phyloP scores from a whole-genome alignment of 2,113 vertebrate species.

The Lagopus muta region DNA sequence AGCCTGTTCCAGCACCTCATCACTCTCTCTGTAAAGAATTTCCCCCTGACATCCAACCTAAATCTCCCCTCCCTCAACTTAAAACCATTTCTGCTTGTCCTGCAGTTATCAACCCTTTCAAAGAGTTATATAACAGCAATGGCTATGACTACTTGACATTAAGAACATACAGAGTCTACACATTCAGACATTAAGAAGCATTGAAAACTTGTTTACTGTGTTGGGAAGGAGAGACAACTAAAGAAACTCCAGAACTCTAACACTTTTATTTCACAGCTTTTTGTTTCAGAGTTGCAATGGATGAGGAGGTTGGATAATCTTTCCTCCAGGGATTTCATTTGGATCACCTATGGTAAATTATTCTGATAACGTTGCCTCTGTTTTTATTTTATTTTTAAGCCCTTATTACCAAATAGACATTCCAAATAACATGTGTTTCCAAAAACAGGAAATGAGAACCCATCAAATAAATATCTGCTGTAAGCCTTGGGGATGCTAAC shows the following conservation, averaged over 20 bases:
- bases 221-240: background rate
- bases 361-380: conserved; percentile 27
- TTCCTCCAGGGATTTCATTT: background rate
- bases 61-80: no score
- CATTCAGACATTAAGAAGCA: background rate
- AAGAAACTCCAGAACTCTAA: background rate
- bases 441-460: background rate
- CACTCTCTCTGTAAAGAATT: no score
- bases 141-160: background rate
- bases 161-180: background rate
- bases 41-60: no score
- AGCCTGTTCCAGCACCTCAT: no score
- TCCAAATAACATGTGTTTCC: background rate
- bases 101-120: no score
- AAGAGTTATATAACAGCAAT: background rate
- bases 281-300: background rate
- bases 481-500: background rate
- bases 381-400: background rate
- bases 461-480: conserved; percentile 26
- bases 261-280: background rate
- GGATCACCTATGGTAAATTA: background rate
- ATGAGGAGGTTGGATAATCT: background rate
- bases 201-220: background rate
- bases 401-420: conserved; percentile 63
- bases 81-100: no score